A percentile compares a stretch with the other conserved stretches of the same genome.
These are phyloP conservation scores for Odobenus rosmarus DNA, from an alignment of 2,113 vertebrate species.

Conservation along the genomic window DNA sequence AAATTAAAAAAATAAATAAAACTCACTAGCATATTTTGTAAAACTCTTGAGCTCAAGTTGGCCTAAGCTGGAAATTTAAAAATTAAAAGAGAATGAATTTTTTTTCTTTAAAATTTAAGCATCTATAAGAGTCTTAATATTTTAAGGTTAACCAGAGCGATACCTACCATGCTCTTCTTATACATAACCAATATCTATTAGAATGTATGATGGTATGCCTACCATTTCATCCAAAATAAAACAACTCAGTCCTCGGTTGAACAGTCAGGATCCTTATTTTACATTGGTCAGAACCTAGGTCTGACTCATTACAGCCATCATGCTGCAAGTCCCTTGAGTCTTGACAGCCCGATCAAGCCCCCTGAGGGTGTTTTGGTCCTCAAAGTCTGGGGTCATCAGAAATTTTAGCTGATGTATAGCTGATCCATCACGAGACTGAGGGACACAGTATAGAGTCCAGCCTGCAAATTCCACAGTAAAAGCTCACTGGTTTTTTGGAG, in stretches of 20 bases:
- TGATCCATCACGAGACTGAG: background rate
- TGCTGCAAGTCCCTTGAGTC: background rate
- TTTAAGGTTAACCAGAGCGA: background rate
- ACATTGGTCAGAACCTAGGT: background rate
- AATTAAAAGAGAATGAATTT: background rate
- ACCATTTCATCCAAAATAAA: background rate
- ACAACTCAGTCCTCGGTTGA: background rate
- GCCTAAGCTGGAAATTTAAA: background rate
- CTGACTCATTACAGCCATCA: background rate
- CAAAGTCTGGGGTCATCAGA: background rate
- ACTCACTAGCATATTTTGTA: background rate
- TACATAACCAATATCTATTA: background rate
- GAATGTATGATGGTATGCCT: background rate
- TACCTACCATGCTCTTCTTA: background rate
- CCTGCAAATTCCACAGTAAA: background rate
- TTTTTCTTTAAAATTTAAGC: background rate
- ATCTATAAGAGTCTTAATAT: background rate
- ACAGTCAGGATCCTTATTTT: background rate
- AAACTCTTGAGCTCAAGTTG: background rate
- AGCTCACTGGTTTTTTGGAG: background rate
- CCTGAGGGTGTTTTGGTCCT: background rate
- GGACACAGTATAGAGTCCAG: rapidly evolving
- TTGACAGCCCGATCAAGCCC: background rate
- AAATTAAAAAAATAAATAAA: background rate
- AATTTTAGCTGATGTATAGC: background rate